These are phyloP conservation scores for Luperina nickerlii DNA, from an alignment of 2,888 invertebrate species.

Conservation along the genomic window DNA sequence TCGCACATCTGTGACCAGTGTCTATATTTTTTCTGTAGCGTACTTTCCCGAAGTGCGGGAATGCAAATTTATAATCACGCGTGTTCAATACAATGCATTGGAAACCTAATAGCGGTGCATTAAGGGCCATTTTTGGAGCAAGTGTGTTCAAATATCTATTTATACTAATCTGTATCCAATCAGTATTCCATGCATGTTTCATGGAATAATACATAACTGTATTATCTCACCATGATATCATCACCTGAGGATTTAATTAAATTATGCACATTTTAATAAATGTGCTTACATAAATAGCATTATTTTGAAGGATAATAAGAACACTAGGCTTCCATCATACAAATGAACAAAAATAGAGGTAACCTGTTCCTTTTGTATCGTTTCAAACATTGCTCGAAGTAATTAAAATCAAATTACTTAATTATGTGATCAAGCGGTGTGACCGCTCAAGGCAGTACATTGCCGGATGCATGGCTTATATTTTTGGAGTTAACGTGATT, in stretches of 20 bases:
- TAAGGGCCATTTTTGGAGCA: not conserved
- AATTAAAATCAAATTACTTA: not conserved
- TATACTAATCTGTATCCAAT: not conserved
- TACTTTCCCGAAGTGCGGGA: not conserved
- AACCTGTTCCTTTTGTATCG: not conserved
- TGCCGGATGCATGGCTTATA: not conserved
- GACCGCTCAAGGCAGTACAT: not conserved
- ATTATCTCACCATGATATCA: too few species aligned
- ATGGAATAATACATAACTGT: not conserved
- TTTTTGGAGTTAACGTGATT: not conserved
- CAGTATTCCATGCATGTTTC: not conserved
- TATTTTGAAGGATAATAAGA: not conserved
- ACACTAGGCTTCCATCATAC: not conserved
- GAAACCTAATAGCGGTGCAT: not conserved
- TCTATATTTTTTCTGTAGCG: not conserved
- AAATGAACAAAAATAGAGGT: not conserved
- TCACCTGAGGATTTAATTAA: not conserved
- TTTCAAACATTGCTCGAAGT: not conserved
- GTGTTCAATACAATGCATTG: not conserved
- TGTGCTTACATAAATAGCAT: not conserved
- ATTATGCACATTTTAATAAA: not conserved
- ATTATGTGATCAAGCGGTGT: constrained; percentile 3
- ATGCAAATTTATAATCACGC: not conserved
- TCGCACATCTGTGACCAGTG: not conserved
- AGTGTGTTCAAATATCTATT: not conserved